Percentiles rank a stretch among this genome's conserved stretches.
Evolutionary conservation across 2,797 vertebrate genomes (phyloP).

Genomic region (Antrozous pallidus): DNA sequence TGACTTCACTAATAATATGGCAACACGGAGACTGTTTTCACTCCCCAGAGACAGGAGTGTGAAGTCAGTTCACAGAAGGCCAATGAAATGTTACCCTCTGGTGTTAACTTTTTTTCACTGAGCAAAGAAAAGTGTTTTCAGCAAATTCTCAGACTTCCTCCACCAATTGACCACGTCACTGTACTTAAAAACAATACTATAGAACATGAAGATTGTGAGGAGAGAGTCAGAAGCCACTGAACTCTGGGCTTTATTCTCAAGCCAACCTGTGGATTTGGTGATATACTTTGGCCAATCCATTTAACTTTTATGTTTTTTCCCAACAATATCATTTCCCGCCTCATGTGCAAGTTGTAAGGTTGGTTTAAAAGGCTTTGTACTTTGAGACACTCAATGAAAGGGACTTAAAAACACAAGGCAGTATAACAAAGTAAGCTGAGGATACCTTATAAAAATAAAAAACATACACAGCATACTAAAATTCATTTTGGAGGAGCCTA

Average conservation of each 20-base stretch:
- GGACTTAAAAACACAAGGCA: slow-evolving; percentile 7
- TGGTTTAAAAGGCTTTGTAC: slow-evolving; percentile 36
- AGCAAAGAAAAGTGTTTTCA: slow-evolving; percentile 2
- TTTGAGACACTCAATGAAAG: slow-evolving; percentile 27
- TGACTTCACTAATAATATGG: slow-evolving; percentile 28
- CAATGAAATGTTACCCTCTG: slow-evolving; percentile 54
- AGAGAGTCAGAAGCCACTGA: background rate
- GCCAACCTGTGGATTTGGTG: background rate
- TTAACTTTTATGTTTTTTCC: background rate
- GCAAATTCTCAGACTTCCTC: slow-evolving; percentile 16
- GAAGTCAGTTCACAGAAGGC: slow-evolving; percentile 44
- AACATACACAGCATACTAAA: background rate
- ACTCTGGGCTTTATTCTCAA: slow-evolving; percentile 33
- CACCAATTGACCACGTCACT: background rate
- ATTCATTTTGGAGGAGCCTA: slow-evolving; percentile 23
- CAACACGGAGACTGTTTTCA: background rate
- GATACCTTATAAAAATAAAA: slow-evolving; percentile 20
- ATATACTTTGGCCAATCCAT: background rate
- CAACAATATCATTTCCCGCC: background rate
- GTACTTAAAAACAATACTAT: background rate
- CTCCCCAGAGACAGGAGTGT: background rate
- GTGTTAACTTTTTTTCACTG: slow-evolving; percentile 57
- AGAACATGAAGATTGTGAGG: background rate
- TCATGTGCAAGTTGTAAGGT: slow-evolving; percentile 8
- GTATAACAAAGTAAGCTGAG: slow-evolving; percentile 17